Percentiles rank a stretch among this genome's conserved stretches.
Evolutionary conservation across 1,140 invertebrate genomes (phyloP).

Genomic region (Lordiphosa clarofinis): DNA sequence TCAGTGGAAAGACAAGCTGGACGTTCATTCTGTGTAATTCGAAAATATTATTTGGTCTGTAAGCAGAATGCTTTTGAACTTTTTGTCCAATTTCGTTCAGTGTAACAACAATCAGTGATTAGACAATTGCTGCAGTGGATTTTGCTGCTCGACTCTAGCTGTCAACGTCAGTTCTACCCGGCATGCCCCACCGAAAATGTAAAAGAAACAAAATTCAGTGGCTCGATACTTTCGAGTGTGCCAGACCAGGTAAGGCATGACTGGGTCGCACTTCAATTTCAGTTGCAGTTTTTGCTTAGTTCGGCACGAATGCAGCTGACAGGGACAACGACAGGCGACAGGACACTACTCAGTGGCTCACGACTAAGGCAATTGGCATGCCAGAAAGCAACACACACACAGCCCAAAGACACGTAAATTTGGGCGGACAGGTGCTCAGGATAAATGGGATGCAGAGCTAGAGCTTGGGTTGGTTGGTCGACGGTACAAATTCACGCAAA

Average conservation of each 20-base stretch:
- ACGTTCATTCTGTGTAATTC: no score
- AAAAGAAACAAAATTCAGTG: background rate
- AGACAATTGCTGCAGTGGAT: slow-evolving; percentile 47
- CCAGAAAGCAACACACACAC: slow-evolving; percentile 16
- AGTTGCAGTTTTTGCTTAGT: slow-evolving; percentile 58
- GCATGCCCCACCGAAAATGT: slow-evolving; percentile 5
- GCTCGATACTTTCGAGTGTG: background rate
- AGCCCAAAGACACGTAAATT: slow-evolving; percentile 4
- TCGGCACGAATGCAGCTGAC: slow-evolving; percentile 64
- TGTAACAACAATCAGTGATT: slow-evolving; percentile 28
- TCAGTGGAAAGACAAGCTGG: no score
- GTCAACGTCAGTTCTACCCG: slow-evolving; percentile 21
- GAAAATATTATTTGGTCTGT: no score
- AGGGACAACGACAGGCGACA: slow-evolving; percentile 30
- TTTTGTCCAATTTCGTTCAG: background rate
- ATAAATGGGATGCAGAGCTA: no score
- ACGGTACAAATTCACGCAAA: no score
- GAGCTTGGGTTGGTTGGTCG: no score
- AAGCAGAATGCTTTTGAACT: no score
- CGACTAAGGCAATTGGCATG: slow-evolving; percentile 33
- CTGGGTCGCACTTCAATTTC: slow-evolving; percentile 61
- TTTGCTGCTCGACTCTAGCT: no score
- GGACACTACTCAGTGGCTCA: slow-evolving; percentile 16
- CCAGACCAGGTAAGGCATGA: slow-evolving; percentile 6
- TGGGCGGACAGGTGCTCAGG: no score